Base-by-base conservation (phyloP, 2,113 vertebrate genomes). In the Spheniscus mendiculus region DNA sequence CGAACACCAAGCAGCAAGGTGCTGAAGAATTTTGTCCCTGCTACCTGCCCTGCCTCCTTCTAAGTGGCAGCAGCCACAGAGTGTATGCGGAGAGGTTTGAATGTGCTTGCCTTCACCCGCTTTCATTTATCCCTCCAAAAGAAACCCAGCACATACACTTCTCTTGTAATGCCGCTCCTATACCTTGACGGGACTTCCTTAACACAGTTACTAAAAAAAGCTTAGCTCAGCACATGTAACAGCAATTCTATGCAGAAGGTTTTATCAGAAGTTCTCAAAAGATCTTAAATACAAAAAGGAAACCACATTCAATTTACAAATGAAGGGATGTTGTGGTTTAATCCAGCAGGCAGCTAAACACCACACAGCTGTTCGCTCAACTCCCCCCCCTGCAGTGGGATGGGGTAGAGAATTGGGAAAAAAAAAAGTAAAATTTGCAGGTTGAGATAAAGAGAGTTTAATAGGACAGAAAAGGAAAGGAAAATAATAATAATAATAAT, bases 21-120 rank as follows among this genome's bases (percentile, higher is more conserved):
- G 15, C 44, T 23, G 9, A 45, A 72, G 44, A 44, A 76, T 56
- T 40, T 36, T 52, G 15, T 11, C 55, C 21, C 58, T 83, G 47
- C 20, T 80, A 23, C 23, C 12, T 16, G 17, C 23, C 8, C 0
- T 1, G 58, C 22, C 23, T 5, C 5, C 67, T 52, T n/a, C 29
- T 13, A 63, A 80, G 34, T 10, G 9, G 29, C 42, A 71, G 45
- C 29, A 84, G 53, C 29, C 52, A 80, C 4, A 2, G 0, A 8
- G 22, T 3, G 0, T 9, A 49, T 0, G 1, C 11, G 17, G 36
- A 56, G 66, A 90, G 29, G 62, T 19, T 6, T 55, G n/a, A 29
- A 47, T 2, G 5, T 18, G 29, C 30, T 86, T 67, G 58, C 23
- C 56, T 76, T 86, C 5, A 10, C 3, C 2, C 1, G 4, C 29